Base-by-base conservation (phyloP, 2,797 vertebrate species). In the Pagetopsis macropterus region DNA sequence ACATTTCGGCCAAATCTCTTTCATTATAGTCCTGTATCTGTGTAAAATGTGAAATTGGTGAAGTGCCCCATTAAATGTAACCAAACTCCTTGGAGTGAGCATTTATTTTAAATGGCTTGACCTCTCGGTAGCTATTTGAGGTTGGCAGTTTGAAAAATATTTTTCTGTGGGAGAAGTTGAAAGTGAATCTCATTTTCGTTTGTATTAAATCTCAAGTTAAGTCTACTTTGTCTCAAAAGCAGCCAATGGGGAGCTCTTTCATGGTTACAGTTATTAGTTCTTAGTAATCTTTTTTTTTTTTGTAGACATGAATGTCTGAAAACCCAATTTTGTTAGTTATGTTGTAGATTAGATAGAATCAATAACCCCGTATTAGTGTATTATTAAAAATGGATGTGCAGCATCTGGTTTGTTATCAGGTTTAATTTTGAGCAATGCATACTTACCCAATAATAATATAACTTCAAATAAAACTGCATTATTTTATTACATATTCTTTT, bases 111-210 rank as follows among this genome's bases (percentile, higher is more conserved):
- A 31, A 31, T n/a, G 9, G 15, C 8, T 41, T 37, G 44, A 48
- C 9, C 13, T 40, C 7, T 14, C 14, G 49, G 16, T 43, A 6
- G 15, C 9, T 51, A 21, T 37, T 66, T 56, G 21, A 40, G 21
- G 14, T 11, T 61, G 49, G 15, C 45, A 63, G 57, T 21, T 8
- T 65, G 51, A 50, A 63, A 44, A 67, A 59, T 59, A 37, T 33
- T 43, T 46, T 66, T 17, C 19, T 63, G 51, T 63, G 31, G 49
- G 57, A 48, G 19, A 55, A 62, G 10, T 44, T 12, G 16, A 78
- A 51, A 63, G 16, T 21, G 57, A 57, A 48, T 43, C 17, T 31
- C 4, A 41, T 69, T 60, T 70, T 60, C 6, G 57, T 1, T 31
- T 56, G 13, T 49, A 41, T 68, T 48, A 5, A 23, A 27, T 58